Conservation (phyloP, 2,888 invertebrate species). For the Acrobasis repandana region DNA sequence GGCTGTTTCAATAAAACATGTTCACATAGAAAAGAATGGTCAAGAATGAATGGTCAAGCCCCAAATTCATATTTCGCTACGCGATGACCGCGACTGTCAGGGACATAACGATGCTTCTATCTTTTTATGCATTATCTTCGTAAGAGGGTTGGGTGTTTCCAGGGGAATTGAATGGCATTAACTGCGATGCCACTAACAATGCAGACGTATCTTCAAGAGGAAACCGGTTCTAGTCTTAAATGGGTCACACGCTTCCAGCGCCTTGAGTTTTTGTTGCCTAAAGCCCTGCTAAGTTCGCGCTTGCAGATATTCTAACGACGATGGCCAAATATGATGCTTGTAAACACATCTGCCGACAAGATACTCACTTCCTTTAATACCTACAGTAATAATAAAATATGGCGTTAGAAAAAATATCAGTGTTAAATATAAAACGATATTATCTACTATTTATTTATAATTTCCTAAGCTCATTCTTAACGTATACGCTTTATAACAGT, state of each 20-base stretch:
- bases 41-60: conserved; percentile 73
- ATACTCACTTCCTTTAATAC: too few species aligned
- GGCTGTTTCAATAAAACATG: conserved; percentile 52
- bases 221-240: conserved; percentile 80
- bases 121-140: conserved; percentile 74
- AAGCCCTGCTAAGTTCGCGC: conserved; percentile 54
- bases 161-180: conserved; percentile 76
- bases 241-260: conserved; percentile 81
- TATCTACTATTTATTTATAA: neutral
- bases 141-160: conserved; percentile 72
- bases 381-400: neutral
- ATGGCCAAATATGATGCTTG: conserved; percentile 29
- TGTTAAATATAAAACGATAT: neutral
- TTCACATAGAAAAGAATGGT: conserved; percentile 68
- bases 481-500: neutral
- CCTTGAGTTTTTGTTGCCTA: conserved; percentile 64
- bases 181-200: conserved; percentile 77
- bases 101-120: conserved; percentile 70
- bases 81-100: conserved; percentile 62
- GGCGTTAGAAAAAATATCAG: neutral
- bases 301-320: neutral
- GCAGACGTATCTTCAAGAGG: conserved; percentile 72
- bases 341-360: too few species aligned
- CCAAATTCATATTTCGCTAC: conserved; percentile 65
- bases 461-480: neutral